Conservation (phyloP, 2,888 invertebrate species). For the Caenorhabditis wallacei region DNA sequence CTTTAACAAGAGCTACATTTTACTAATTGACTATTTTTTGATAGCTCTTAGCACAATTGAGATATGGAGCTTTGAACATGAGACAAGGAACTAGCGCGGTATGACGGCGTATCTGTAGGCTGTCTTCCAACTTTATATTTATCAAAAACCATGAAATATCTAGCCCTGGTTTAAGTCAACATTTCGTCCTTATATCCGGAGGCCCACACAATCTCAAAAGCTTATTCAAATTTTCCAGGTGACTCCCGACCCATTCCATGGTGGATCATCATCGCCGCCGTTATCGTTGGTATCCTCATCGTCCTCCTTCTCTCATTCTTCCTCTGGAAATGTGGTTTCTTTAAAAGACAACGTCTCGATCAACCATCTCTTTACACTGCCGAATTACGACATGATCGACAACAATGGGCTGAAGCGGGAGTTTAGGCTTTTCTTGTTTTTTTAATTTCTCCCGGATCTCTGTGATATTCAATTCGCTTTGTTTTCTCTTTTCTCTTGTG, state of each 20-base stretch:
- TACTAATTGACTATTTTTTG: too few relatives aligned
- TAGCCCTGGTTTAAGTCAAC: too few relatives aligned
- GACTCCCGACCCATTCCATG: constrained; percentile 67
- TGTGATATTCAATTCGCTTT: constrained; percentile 48
- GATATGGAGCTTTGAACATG: too few relatives aligned
- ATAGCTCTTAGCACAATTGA: too few relatives aligned
- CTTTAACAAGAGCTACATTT: too few relatives aligned
- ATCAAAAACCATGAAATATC: too few relatives aligned
- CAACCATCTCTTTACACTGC: constrained; percentile 70
- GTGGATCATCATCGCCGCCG: constrained; percentile 77
- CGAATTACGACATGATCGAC: constrained; percentile 67
- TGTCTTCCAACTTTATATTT: too few relatives aligned
- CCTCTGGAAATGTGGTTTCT: constrained; percentile 73
- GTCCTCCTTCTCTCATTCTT: constrained; percentile 72
- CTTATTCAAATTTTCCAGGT: constrained; percentile 49
- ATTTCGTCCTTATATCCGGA: too few relatives aligned
- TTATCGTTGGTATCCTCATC: constrained; percentile 77
- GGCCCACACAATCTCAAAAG: too few relatives aligned
- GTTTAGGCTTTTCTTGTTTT: constrained; percentile 37
- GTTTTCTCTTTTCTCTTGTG: constrained; percentile 25
- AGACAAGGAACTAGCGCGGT: too few relatives aligned
- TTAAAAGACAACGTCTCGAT: constrained; percentile 69
- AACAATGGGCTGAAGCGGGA: constrained; percentile 70
- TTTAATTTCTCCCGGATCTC: constrained; percentile 35
- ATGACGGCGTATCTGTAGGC: too few relatives aligned